Base-by-base conservation (phyloP, 2,113 vertebrate genomes). In the Reinhardtius hippoglossoides region DNA sequence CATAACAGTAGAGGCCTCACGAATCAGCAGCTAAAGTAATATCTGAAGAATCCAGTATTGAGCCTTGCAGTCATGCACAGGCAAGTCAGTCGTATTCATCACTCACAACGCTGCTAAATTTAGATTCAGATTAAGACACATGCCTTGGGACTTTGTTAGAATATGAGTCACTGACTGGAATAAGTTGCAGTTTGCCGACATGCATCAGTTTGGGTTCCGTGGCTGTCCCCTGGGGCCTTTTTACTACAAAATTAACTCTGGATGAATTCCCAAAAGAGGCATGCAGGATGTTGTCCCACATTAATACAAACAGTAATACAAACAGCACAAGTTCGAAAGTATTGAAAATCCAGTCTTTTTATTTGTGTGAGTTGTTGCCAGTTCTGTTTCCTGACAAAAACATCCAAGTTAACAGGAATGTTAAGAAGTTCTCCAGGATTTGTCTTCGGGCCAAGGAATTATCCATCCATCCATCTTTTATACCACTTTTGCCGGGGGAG, bases 141-240 rank as follows among this genome's bases (percentile, higher is more conserved):
- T 50, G 56, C 67, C 58, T 9, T 5, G 1, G 46, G 73, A 58
- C 55, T 57, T 56, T 50, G 50, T 37, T 18, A 40, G 56, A 24
- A 42, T 13, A 46, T 81, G 68, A 89, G 61, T 87, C 87, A 81
- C 63, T 26, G 66, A 70, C 68, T 42, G 67, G 59, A 79, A 71
- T 14, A 55, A 26, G 56, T 44, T 44, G 26, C 23, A 55, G 54
- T 18, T 58, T 44, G 31, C 31, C 6, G 31, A 31, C 31, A 31
- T 31, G 31, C 31, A 31, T 31, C 31, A 31, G 31, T 31, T 1
- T 31, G 31, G 20, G 23, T 23, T 58, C 14, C 1, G 3, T 12
- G 9, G 15, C 13, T 16, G 2, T 48, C 68, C 57, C 42, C 31
- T 0, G 10, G 21, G 66, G 70, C 20, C 9, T 12, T 48, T 9